phyloP scores from a whole-genome alignment of 2,113 vertebrate genomes.

The Sialia sialis region DNA sequence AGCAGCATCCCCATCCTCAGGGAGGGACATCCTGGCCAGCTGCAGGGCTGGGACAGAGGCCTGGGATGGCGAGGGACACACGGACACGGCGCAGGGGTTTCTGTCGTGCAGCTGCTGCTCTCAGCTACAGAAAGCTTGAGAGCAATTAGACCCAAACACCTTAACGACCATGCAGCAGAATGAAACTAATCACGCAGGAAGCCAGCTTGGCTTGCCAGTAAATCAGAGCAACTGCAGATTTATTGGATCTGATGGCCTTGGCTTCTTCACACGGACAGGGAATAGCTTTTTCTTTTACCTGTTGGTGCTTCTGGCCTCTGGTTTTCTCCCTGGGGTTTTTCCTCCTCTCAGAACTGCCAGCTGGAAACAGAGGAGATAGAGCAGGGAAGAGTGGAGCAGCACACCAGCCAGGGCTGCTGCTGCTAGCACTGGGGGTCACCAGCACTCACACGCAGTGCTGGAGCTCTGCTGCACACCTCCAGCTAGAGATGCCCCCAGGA shows the following conservation, averaged over 20 bases:
- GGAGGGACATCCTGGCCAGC: background rate
- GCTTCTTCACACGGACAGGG: background rate
- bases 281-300: background rate
- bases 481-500: background rate
- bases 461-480: background rate
- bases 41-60: background rate
- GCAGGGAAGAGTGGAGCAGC: background rate
- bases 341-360: background rate
- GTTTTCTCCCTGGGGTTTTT: background rate
- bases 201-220: background rate
- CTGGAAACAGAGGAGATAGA: background rate
- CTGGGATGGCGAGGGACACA: background rate
- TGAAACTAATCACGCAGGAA: background rate
- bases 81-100: background rate
- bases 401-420: background rate
- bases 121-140: background rate
- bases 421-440: background rate
- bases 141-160: constrained; percentile 21
- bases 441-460: fast-evolving
- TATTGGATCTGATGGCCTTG: background rate
- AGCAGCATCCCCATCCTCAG: background rate
- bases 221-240: background rate
- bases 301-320: background rate
- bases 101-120: background rate
- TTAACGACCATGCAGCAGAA: background rate